Evolutionary conservation across 2,113 vertebrate genomes (phyloP), one percentile per base, ranked within the genome.

Genomic region (Vombatus ursinus): DNA sequence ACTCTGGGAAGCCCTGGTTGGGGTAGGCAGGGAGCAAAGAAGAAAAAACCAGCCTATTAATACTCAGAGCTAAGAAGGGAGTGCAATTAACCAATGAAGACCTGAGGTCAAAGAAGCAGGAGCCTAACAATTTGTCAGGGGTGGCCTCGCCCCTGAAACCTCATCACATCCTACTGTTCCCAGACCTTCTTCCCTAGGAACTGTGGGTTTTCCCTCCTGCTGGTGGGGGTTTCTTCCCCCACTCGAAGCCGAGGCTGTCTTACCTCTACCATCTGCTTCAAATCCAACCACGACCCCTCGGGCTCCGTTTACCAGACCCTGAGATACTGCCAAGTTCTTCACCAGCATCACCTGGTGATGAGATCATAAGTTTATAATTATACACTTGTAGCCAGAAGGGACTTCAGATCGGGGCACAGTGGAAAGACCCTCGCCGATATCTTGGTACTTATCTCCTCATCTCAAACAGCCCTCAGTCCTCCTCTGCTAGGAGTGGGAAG

Each of bases 241-340:
- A 50, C 2, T n/a, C 1, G 47, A 49, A 31, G 47, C 48, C 25
- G 1, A 90, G 68, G 5, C 48, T 94, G 44, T 93, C 98, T 97
- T 95, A 99, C 99, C 99, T 90, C 98, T 98, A 96, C 98, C 99
- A 57, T 99, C 99, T 0, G 98, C 96, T 96, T 99, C 99, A 96
- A 99, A 99, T 84, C 98, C 99, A 3, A 99, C 97, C 2, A 99
- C 99, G 1, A 99, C 99, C 0, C 99, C 99, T 96, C 99, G 99
- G 0, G 99, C 99, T 0, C 99, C 99, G 0, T 99, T 99, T 98
- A 99, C 99, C 97, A 99, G 98, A 90, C 99, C 99, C 50, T 98
- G 99, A 77, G 99, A 98, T 8, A 99, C 99, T 16, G 99, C 99
- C 95, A 99, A 94, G 97, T 99, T 99, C 98, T 99, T 99, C 14